A percentile compares a stretch with the other conserved stretches of the same genome.
Conservation (phyloP, 1,140 invertebrate genomes). For the Argopecten irradians region DNA sequence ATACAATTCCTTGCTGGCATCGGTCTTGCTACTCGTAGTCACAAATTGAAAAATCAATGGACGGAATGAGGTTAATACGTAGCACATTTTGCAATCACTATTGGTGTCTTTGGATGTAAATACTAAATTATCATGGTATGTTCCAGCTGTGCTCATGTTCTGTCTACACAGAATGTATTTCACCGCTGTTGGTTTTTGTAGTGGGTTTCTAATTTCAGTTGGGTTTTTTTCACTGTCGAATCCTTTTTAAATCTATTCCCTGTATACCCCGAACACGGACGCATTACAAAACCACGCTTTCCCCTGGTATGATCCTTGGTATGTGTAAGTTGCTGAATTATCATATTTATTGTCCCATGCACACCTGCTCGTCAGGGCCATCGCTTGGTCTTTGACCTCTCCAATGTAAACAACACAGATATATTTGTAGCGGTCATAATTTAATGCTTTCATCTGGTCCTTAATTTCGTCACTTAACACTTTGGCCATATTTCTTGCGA, state of each 20-base stretch:
- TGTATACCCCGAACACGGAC: slow-evolving; percentile 73
- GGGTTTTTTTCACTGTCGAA: too few species aligned
- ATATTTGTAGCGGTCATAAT: slow-evolving; percentile 63
- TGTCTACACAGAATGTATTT: too few species aligned
- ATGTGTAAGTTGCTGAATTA: slow-evolving; percentile 58
- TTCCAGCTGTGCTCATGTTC: too few species aligned
- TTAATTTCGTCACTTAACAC: slow-evolving; percentile 59
- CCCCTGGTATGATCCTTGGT: slow-evolving; percentile 65
- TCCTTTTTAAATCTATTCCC: slow-evolving; percentile 60
- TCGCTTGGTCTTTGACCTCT: slow-evolving; percentile 59
- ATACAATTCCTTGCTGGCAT: neutral
- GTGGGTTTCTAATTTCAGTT: too few species aligned
- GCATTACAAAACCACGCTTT: slow-evolving; percentile 69
- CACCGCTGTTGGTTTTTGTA: too few species aligned
- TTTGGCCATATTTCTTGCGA: slow-evolving; percentile 41
- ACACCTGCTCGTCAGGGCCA: slow-evolving; percentile 60
- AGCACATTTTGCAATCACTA: neutral
- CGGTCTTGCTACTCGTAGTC: neutral
- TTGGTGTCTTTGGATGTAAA: too few species aligned
- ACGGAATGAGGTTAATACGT: too few species aligned
- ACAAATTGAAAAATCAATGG: neutral
- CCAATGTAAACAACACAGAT: slow-evolving; percentile 60
- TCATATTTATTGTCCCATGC: slow-evolving; percentile 63
- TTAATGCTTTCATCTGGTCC: slow-evolving; percentile 57
- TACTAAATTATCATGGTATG: too few species aligned